Conservation (phyloP, 2,797 vertebrate species). For the Diceros bicornis region DNA sequence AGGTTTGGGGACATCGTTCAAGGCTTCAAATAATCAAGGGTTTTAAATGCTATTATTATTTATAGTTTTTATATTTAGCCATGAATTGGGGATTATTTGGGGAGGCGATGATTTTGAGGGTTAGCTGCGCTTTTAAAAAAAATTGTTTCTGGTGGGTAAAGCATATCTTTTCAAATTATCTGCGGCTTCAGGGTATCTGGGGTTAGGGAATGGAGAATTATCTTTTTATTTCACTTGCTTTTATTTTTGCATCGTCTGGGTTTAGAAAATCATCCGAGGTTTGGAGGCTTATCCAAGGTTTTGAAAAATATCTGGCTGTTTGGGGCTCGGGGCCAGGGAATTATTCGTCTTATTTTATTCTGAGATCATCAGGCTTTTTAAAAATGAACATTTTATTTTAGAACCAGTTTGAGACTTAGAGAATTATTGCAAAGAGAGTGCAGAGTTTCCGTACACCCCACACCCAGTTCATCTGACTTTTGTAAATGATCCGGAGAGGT, state of each 20-base stretch:
- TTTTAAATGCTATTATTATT: background rate
- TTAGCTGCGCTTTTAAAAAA: background rate
- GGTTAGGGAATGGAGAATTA: background rate
- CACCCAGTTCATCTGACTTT: background rate
- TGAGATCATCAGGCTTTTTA: background rate
- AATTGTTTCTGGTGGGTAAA: background rate
- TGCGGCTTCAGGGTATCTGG: background rate
- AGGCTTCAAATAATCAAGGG: background rate
- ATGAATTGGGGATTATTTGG: background rate
- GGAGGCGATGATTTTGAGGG: background rate
- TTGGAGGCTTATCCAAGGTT: background rate
- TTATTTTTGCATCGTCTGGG: background rate
- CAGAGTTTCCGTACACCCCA: background rate
- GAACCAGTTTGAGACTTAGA: background rate
- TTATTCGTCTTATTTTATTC: background rate
- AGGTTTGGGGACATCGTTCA: background rate
- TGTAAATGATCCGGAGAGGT: background rate
- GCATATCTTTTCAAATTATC: background rate
- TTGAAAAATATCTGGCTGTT: background rate
- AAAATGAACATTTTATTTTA: background rate
- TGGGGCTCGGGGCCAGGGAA: background rate
- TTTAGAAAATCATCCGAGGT: background rate
- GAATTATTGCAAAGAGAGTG: background rate
- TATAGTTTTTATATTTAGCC: background rate
- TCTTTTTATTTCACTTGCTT: background rate